phyloP scores from a whole-genome alignment of 2,888 invertebrate species.

The Sympetrum striolatum region DNA sequence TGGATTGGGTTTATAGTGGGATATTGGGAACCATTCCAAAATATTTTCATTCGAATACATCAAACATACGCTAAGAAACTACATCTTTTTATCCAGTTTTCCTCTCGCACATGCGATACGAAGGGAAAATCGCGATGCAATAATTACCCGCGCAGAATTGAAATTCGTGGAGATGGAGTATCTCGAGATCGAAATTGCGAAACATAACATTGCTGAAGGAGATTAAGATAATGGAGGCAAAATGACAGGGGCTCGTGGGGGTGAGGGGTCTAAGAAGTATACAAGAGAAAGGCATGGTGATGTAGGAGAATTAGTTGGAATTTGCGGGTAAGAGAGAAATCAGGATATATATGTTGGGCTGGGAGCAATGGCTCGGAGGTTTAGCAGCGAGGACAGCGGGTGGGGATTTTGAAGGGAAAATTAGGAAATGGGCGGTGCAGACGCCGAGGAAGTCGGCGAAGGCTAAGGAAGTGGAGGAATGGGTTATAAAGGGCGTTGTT shows the following conservation, averaged over 20 bases:
- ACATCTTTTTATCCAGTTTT: no score
- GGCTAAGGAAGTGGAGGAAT: neutral
- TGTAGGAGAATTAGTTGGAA: neutral
- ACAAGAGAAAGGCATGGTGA: neutral
- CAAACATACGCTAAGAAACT: no score
- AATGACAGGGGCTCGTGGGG: neutral
- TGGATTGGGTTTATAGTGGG: no score
- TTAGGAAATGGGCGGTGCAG: neutral
- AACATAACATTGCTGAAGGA: neutral
- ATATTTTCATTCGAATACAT: no score
- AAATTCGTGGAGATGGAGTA: neutral
- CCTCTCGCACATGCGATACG: no score
- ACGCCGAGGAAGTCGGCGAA: neutral
- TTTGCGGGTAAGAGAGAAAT: neutral
- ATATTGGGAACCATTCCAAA: no score
- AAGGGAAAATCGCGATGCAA: no score
- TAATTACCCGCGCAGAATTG: no score
- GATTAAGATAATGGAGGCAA: neutral
- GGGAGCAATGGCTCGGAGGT: neutral
- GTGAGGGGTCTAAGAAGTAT: neutral
- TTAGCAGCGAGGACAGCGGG: neutral
- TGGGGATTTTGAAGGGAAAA: neutral
- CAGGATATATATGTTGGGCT: neutral
- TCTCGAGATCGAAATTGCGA: no score
- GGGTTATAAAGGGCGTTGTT: neutral